Evolutionary conservation across 23 tunicate genomes (phyloP), one percentile per base, ranked within the genome.

Genomic region (Halocynthia roretzi): DNA sequence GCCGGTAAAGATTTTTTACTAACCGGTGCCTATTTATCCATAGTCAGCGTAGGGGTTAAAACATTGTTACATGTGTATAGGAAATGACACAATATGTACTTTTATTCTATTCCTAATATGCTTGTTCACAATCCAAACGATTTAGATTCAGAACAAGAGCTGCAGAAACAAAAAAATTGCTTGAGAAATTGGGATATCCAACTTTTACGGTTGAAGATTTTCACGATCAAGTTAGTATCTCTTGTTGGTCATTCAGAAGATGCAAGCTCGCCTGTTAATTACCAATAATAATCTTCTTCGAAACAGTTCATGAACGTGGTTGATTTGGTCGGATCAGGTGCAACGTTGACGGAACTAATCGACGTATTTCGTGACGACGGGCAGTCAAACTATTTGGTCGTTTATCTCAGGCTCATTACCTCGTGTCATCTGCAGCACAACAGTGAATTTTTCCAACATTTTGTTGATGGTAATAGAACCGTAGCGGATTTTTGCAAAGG

Each of bases 161-260:
- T 1, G 48, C 80, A 18, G 61, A 68, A 7, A 69, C 97, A 7
- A 80, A 85, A 49, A 80, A 81, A 51, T 81, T 81, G 21, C 70
- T 90, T 14, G 81, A 80, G 86, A 82, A 81, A 18, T 69, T 90
- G 69, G 84, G 87, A 21, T 90, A 90, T 56, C 97, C 97, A 56
- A 71, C 97, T 9, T 90, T 90, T 67, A 90, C 97, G 15, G 86
- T 90, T 14, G 97, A 90, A 90, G 97, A 90, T 69, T 90, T 90
- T 60, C 82, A 51, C 73, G 97, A 90, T 74, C 87, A 90, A 73
- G 97, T 90, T 62, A 71, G 80, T 68, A 40, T 31, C 44, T 31
- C 2, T 31, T 4, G 44, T 31, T 0, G 44, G 44, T 31, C 2
- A 58, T 58, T 4, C 63, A 58, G 63, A 58, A 58, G n/a, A n/a